These are phyloP conservation scores for Leptogaster cylindrica DNA, from an alignment of 2,888 invertebrate species.

Conservation along the genomic window DNA sequence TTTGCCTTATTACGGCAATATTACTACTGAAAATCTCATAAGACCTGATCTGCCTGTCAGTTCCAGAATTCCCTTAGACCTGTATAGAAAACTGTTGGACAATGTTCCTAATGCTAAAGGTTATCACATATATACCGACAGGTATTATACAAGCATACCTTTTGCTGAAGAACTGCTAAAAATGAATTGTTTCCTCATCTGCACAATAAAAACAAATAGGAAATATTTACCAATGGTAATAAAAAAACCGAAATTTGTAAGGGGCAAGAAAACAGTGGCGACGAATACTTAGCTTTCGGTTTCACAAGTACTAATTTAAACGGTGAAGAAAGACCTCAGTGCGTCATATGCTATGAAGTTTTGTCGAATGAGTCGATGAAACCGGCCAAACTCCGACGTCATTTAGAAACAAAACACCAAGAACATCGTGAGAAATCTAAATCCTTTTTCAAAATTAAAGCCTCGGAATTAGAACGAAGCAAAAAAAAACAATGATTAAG, in stretches of 20 bases:
- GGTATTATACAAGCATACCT: conserved; percentile 30
- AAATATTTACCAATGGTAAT: not conserved
- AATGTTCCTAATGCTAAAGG: not conserved
- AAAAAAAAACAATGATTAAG: too few relatives aligned
- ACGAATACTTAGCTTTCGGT: too few relatives aligned
- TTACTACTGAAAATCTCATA: conserved; percentile 26
- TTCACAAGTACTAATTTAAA: too few relatives aligned
- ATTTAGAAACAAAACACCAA: conserved; percentile 5
- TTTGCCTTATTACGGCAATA: conserved; percentile 32
- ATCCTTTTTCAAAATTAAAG: conserved; percentile 4
- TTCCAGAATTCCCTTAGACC: conserved; percentile 11
- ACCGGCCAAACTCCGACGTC: not conserved
- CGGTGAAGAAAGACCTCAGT: too few relatives aligned
- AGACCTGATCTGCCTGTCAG: conserved; percentile 14
- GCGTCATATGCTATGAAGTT: conserved; percentile 13
- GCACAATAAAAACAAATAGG: conserved; percentile 1
- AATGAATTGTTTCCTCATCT: not conserved
- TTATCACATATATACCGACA: conserved; percentile 7
- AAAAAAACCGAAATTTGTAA: too few relatives aligned
- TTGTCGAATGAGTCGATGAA: conserved; percentile 8
- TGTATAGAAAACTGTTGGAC: conserved; percentile 30
- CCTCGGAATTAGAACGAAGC: too few relatives aligned
- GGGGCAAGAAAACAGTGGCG: too few relatives aligned
- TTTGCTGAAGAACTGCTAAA: conserved; percentile 24
- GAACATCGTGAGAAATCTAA: not conserved